These are phyloP conservation scores for Lemur catta DNA, from an alignment of 2,797 vertebrate species.

Conservation along the genomic window DNA sequence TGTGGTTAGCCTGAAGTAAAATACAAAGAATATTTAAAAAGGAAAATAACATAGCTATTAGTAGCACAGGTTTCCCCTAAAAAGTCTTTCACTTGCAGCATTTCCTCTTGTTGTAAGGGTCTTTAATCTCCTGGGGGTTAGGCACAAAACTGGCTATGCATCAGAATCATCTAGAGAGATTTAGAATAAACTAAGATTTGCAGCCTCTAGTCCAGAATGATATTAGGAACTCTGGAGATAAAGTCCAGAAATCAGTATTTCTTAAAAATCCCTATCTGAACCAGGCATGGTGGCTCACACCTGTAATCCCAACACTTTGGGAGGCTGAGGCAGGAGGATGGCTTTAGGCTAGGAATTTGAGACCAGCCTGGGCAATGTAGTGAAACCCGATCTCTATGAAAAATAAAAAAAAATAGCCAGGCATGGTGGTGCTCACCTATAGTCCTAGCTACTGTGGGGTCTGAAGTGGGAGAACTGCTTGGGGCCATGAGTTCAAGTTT, in stretches of 20 bases:
- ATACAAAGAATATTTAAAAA: slow-evolving; percentile 16
- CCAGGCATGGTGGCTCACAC: too few species aligned
- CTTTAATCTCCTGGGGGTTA: neutral
- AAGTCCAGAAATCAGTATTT: neutral
- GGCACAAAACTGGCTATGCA: neutral
- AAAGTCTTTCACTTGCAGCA: neutral
- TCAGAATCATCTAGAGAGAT: neutral
- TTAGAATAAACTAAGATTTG: neutral
- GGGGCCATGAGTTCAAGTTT: too few species aligned
- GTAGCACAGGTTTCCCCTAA: neutral
- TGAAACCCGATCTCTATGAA: too few species aligned
- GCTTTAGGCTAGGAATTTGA: too few species aligned
- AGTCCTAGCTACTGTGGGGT: too few species aligned
- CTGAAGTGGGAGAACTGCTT: too few species aligned
- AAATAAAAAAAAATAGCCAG: too few species aligned
- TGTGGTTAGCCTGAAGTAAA: slow-evolving; percentile 7
- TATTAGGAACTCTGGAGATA: neutral
- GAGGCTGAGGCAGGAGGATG: too few species aligned
- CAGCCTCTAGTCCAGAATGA: neutral
- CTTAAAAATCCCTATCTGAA: neutral
- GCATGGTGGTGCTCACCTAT: too few species aligned
- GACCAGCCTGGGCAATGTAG: too few species aligned
- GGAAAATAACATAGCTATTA: neutral
- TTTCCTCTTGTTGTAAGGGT: neutral
- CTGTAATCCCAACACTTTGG: too few species aligned